Conservation (phyloP, 2,888 invertebrate genomes). For the Chirona hameri region DNA sequence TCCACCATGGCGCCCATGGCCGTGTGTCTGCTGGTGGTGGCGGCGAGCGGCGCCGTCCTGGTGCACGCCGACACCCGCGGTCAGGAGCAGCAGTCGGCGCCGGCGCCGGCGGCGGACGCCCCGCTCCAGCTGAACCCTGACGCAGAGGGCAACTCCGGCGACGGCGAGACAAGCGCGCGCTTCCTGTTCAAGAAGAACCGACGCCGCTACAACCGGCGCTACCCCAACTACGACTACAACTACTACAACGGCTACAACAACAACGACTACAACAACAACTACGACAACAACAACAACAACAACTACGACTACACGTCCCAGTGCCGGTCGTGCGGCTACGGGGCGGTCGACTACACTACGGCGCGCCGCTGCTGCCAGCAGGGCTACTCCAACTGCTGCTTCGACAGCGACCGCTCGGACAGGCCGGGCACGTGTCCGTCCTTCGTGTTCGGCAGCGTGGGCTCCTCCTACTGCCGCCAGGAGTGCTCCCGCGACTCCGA, state of each 20-base stretch:
- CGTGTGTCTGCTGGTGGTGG: background rate
- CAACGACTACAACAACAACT: background rate
- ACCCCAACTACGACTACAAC: background rate
- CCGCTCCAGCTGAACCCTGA: background rate
- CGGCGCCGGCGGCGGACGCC: background rate
- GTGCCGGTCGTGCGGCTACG: background rate
- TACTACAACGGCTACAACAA: background rate
- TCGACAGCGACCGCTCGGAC: background rate
- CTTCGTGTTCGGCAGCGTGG: background rate
- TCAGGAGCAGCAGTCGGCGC: background rate
- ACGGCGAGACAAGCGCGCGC: background rate
- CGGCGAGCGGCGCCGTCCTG: background rate
- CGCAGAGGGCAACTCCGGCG: background rate
- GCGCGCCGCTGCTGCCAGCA: background rate
- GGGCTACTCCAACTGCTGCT: background rate
- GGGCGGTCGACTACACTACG: slow-evolving; percentile 7
- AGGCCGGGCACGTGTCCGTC: background rate
- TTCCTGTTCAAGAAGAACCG: slow-evolving; percentile 2
- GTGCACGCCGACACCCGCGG: background rate
- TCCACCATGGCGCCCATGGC: background rate
- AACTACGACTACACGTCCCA: background rate
- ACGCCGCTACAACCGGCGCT: background rate
- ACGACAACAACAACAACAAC: background rate
- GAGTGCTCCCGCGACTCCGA: slow-evolving; percentile 5
- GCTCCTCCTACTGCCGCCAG: background rate